Percentiles rank a stretch among this genome's conserved stretches.
phyloP scores from a whole-genome alignment of 1,140 invertebrate species.

The Nylanderia fulva region DNA sequence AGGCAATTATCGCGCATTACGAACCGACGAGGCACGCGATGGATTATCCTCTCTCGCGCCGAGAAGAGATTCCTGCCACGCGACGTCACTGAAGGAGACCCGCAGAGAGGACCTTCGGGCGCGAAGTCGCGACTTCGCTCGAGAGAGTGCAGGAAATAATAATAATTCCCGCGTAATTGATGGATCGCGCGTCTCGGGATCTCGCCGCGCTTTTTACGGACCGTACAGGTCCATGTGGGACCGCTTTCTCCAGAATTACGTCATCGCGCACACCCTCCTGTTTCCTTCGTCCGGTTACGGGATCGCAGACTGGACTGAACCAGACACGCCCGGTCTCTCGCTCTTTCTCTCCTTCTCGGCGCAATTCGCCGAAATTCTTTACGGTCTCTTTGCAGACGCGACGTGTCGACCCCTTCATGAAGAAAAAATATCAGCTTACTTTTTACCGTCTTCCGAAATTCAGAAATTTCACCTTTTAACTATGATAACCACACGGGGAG shows the following conservation, averaged over 20 bases:
- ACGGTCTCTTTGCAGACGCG: not conserved
- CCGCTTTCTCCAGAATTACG: constrained; percentile 73
- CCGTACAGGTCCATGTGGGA: constrained; percentile 16
- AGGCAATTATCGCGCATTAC: constrained; percentile 19
- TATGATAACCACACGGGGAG: too few species aligned
- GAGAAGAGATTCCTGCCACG: constrained; percentile 26
- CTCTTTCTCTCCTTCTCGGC: too few species aligned
- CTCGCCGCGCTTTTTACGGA: constrained; percentile 22
- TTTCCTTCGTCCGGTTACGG: constrained; percentile 53
- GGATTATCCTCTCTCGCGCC: constrained; percentile 17
- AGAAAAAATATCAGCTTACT: too few species aligned
- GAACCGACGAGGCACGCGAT: not conserved
- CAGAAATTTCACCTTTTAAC: too few species aligned
- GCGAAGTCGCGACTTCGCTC: not conserved
- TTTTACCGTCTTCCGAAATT: too few species aligned
- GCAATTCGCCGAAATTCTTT: constrained; percentile 40
- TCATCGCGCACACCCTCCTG: constrained; percentile 66
- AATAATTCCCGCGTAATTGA: constrained; percentile 34
- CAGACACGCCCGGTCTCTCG: constrained; percentile 24
- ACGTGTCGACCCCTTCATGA: too few species aligned
- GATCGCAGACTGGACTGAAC: not conserved
- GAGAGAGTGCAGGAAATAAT: constrained; percentile 45
- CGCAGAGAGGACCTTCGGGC: constrained; percentile 44
- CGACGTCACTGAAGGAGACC: constrained; percentile 35
- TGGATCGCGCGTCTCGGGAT: not conserved